Base-by-base conservation (phyloP, 2,888 invertebrate genomes). In the Ptilodon capucinus region DNA sequence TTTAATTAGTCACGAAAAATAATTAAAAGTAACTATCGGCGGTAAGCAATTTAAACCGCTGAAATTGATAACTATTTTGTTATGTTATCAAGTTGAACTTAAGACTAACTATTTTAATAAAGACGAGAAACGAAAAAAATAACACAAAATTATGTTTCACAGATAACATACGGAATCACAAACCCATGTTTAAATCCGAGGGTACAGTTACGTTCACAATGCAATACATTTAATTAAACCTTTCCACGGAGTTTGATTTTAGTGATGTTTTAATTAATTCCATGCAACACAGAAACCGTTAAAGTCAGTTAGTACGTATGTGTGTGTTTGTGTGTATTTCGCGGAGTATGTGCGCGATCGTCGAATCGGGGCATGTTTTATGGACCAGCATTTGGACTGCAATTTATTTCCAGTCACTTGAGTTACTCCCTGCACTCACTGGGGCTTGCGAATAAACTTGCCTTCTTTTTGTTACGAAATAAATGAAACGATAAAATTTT, bases 231-330 rank as follows among this genome's bases (percentile, higher is more conserved):
- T 51, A 54, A 47, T 58, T 44, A 44, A 59, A 50, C 47, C 48
- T 59, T 59, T 59, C 49, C 46, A 62, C 47, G 50, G 46, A 44
- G 45, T 49, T 55, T 55, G 47, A 44, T 54, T 67, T 68, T 59
- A 62, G 49, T 57, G 64, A 68, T 64, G 64, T 68, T 65, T 68
- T 73, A 71, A 74, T 71, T 68, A 69, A 64, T 68, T 62, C 57
- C 49, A 35, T 46, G 59, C 64, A 63, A 58, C 63, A 46, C 48
- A 60, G 54, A 56, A 74, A 73, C 74, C 60, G 73, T 74, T 67
- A 44, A 49, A 47, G 61, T 66, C 60, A 50, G 60, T 60, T 67
- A 55, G 13, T 45, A 7, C 19, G 19, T 46, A 42, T 55, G 46
- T 42, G 50, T 47, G 48, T 45, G 13, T 36, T 3, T 7, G 18